Conservation (phyloP, 1,140 invertebrate genomes). For the Rhyacophila brunnea region DNA sequence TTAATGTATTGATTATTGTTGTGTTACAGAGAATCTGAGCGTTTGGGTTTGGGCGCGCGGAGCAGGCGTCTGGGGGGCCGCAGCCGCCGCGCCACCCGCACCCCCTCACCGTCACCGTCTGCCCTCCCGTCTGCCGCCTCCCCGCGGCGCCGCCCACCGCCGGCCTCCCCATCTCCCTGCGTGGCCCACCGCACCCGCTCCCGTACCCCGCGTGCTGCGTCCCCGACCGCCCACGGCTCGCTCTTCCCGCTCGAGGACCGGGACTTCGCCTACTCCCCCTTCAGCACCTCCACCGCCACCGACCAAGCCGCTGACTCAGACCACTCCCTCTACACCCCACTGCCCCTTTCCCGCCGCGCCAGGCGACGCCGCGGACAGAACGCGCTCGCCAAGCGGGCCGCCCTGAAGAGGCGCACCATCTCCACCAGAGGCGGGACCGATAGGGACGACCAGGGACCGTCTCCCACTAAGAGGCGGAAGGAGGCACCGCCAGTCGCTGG, state of each 20-base stretch:
- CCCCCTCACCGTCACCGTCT: constrained; percentile 38
- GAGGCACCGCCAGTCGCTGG: no score
- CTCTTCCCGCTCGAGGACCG: constrained; percentile 52
- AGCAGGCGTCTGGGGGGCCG: constrained; percentile 44
- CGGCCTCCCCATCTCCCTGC: constrained; percentile 43
- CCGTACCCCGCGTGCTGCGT: constrained; percentile 41
- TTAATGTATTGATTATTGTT: neutral
- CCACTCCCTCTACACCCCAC: constrained; percentile 51
- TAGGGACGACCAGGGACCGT: no score
- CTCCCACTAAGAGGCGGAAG: no score
- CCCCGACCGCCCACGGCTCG: constrained; percentile 44
- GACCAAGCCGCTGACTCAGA: constrained; percentile 49
- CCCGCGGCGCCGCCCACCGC: constrained; percentile 40
- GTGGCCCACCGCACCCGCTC: constrained; percentile 35
- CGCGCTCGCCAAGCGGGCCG: no score
- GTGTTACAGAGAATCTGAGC: neutral
- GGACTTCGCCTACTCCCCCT: constrained; percentile 54
- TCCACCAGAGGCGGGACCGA: no score
- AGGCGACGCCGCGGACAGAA: neutral
- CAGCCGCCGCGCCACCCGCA: constrained; percentile 52
- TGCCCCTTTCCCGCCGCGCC: neutral
- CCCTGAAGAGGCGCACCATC: no score
- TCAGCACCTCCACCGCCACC: constrained; percentile 51
- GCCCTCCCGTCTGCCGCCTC: constrained; percentile 24
- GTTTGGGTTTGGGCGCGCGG: neutral